A percentile compares a stretch with the other conserved stretches of the same genome.
These are phyloP conservation scores for Andrena dorsata DNA, from an alignment of 2,888 invertebrate genomes.

Conservation along the genomic window DNA sequence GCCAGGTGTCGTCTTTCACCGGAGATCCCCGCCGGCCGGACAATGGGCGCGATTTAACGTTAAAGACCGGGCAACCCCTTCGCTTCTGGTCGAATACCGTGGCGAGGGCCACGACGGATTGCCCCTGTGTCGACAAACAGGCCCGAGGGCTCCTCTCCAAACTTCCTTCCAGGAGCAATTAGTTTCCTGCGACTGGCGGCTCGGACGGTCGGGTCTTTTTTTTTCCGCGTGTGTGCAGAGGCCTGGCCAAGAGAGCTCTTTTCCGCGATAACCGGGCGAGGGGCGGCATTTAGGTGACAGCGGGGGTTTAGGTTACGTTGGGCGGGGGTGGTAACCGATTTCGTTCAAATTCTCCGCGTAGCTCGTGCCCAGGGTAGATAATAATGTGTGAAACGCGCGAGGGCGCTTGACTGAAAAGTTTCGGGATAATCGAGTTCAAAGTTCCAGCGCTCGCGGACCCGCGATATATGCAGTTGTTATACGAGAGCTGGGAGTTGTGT, in stretches of 20 bases:
- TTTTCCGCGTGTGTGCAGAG: not conserved
- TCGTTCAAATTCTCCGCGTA: no score
- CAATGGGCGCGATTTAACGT: slow-evolving; percentile 50
- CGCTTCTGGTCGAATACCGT: slow-evolving; percentile 20
- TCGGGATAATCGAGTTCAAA: no score
- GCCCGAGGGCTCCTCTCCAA: not conserved
- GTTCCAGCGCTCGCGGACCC: no score
- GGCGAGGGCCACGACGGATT: not conserved
- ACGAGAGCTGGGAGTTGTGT: no score
- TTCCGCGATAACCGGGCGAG: not conserved
- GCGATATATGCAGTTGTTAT: no score
- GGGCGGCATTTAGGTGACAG: not conserved
- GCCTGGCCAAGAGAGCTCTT: not conserved
- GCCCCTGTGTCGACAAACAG: slow-evolving; percentile 8
- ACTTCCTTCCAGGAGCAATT: slow-evolving; percentile 9
- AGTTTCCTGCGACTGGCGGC: not conserved
- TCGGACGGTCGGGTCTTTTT: not conserved
- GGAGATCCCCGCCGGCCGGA: slow-evolving; percentile 15
- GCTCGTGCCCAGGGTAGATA: no score
- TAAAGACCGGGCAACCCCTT: slow-evolving; percentile 16
- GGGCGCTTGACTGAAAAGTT: no score
- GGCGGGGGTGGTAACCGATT: no score
- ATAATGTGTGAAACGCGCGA: no score
- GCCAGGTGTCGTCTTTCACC: slow-evolving; percentile 42
- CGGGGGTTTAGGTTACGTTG: no score